Conservation (phyloP, 2,888 invertebrate species). For the Muschampia plurimacula region DNA sequence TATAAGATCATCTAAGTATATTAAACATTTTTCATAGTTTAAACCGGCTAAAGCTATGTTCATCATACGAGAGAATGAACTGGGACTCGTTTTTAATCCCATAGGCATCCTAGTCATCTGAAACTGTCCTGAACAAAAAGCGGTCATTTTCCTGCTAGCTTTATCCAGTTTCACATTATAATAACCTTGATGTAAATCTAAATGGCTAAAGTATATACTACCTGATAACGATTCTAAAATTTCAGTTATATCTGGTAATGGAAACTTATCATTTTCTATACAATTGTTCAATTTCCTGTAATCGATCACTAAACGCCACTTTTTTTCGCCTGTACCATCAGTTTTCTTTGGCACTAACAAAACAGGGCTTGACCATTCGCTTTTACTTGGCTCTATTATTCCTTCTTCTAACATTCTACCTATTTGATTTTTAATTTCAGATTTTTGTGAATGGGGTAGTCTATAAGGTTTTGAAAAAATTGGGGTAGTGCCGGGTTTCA, state of each 20-base stretch:
- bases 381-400: neutral
- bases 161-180: conserved; percentile 4
- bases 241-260: neutral
- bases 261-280: neutral
- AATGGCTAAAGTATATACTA: neutral
- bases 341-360: neutral
- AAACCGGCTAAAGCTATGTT: neutral
- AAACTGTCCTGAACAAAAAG: neutral
- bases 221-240: neutral
- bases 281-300: neutral
- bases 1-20: too few species aligned
- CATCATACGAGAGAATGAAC: conserved; percentile 1
- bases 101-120: conserved; percentile 1
- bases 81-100: neutral
- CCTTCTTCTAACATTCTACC: neutral
- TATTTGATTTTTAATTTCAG: neutral
- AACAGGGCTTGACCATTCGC: neutral
- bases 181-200: neutral
- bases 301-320: too few species aligned
- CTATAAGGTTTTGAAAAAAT: neutral
- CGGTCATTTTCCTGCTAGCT: neutral
- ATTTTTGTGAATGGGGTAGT: neutral
- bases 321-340: too few species aligned
- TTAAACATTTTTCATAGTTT: too few species aligned
- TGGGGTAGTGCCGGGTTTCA: neutral